Base-by-base conservation (phyloP, 1,140 invertebrate species). In the Leptinotarsa undecemlineata region DNA sequence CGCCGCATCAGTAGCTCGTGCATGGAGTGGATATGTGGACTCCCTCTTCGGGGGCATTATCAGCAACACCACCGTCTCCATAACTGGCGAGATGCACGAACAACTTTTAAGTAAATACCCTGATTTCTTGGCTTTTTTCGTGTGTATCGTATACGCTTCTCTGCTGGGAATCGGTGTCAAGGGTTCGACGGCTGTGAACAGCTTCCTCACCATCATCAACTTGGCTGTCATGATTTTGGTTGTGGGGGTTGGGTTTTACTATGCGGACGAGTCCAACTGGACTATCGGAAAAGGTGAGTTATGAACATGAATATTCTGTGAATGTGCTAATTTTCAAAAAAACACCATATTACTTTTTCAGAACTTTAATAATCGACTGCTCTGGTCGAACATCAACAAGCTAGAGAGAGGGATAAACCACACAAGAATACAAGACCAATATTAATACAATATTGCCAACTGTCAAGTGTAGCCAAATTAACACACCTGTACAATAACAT, bases 21-120 rank as follows among this genome's bases (percentile, higher is more conserved):
- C 96, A 3, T 97, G 95, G 94, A 96, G 95, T 76, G 95, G 95
- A 15, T 97, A 96, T 81, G 90, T 98, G 6, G 95, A 98, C 82
- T 93, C 95, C 0, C 87, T 97, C 80, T 87, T 94, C 13, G 92
- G 90, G 15, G 92, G 92, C 19, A 90, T 90, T 4, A 93, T 98
- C 61, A 92, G 90, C 75, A 96, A 97, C 82, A 90, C 90, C 4
- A 97, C 95, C 0, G 87, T 92, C 21, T 85, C 88, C 1, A 79
- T 91, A 14, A 90, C 94, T 6, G 92, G 93, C 11, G 90, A 91
- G 79, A 87, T 96, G 74, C 90, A 92, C 63, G 91, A 92, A 76
- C 88, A 92, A 33, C 85, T 93, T 2, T 86, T 95, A 23, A 90
- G 90, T 15, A 88, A 89, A 76, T 92, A 95, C 84, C 94, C 94